A percentile compares a stretch with the other conserved stretches of the same genome.
Conservation (phyloP, 2,797 vertebrate genomes). For the Myiotriccus ornatus region DNA sequence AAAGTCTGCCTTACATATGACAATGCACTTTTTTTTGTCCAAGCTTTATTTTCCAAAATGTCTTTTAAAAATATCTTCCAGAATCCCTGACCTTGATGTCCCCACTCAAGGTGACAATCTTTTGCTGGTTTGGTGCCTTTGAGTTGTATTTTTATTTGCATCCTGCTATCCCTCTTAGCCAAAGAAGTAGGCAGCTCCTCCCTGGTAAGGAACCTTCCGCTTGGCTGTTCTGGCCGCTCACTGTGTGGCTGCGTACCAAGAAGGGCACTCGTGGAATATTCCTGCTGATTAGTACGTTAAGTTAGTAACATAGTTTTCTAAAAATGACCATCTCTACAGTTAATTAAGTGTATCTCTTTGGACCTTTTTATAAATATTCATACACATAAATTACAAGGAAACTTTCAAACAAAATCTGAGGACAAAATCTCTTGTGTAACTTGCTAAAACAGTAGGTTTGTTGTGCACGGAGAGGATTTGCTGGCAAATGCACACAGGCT, state of each 20-base stretch:
- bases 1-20: rapidly evolving
- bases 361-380: neutral
- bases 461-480: slow-evolving; percentile 41
- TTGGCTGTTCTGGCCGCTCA: neutral
- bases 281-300: neutral
- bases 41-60: neutral
- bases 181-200: neutral
- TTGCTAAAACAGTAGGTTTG: slow-evolving; percentile 41
- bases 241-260: neutral
- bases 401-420: neutral
- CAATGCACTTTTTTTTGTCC: neutral
- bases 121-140: neutral
- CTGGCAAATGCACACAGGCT: slow-evolving; percentile 52
- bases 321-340: neutral
- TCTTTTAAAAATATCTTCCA: neutral
- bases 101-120: neutral
- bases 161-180: neutral
- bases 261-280: neutral
- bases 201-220: neutral
- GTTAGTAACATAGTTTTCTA: neutral
- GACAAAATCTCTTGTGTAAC: slow-evolving; percentile 46
- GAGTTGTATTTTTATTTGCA: neutral
- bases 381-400: neutral
- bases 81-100: neutral
- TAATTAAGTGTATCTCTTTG: neutral